Percentiles rank a stretch among this genome's conserved stretches.
Evolutionary conservation across 2,113 vertebrate species (phyloP).

Genomic region (Pterocles orientalis): DNA sequence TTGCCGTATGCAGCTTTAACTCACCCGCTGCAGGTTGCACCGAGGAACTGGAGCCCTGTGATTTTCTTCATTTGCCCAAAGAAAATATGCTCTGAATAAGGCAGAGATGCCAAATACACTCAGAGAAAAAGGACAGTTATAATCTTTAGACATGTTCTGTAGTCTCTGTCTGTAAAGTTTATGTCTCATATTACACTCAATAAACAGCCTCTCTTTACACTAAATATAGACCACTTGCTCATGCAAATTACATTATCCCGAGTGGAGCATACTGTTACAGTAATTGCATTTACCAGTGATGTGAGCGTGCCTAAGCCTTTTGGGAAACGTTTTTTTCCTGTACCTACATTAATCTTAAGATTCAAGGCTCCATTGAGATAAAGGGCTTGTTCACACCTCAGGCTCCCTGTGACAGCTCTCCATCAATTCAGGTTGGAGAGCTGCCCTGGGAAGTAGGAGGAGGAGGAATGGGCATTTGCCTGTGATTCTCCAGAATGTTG

Average conservation of each 20-base stretch:
- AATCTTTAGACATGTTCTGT: not conserved
- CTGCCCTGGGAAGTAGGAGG: not conserved
- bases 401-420: not conserved
- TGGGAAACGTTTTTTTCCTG: not conserved
- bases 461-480: not conserved
- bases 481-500: rapidly evolving
- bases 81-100: not conserved
- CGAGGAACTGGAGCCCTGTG: not conserved
- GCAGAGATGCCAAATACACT: not conserved
- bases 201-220: not conserved
- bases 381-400: not conserved
- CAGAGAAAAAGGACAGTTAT: not conserved
- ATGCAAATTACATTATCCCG: not conserved
- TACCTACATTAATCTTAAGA: not conserved
- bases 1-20: not conserved
- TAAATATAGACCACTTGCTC: conserved; percentile 15
- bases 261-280: not conserved
- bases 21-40: not conserved
- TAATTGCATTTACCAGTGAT: conserved; percentile 11
- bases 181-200: not conserved
- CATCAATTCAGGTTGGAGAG: not conserved
- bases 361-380: not conserved
- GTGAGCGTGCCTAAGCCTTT: not conserved
- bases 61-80: not conserved
- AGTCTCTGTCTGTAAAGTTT: not conserved